A percentile compares a stretch with the other conserved stretches of the same genome.
phyloP scores from a whole-genome alignment of 2,113 vertebrate species.

The Hippocampus guttulatus region DNA sequence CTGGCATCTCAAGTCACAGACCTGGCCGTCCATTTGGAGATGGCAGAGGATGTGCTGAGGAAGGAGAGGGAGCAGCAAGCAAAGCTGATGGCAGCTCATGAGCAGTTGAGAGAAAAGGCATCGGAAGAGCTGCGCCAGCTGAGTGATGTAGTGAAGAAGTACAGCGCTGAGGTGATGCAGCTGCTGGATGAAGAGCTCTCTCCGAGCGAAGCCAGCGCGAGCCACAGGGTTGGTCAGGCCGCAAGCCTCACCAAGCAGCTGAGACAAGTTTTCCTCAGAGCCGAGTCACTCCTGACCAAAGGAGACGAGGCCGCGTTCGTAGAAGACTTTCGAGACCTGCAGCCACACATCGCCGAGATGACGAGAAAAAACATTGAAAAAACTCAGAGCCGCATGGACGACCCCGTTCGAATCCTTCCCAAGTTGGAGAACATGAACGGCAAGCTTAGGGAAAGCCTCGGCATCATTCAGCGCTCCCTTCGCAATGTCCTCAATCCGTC shows the following conservation, averaged over 20 bases:
- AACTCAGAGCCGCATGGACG: slow-evolving; percentile 15
- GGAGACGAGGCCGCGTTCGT: slow-evolving; percentile 34
- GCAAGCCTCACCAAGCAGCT: slow-evolving; percentile 50
- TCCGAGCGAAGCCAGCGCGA: slow-evolving; percentile 45
- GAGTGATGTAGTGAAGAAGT: slow-evolving; percentile 36
- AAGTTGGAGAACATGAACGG: slow-evolving; percentile 56
- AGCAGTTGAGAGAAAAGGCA: slow-evolving; percentile 49
- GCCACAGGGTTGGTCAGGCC: slow-evolving; percentile 29
- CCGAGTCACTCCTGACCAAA: slow-evolving; percentile 48
- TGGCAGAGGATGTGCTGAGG: slow-evolving; percentile 45
- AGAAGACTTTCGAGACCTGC: slow-evolving; percentile 34
- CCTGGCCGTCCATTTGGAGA: slow-evolving; percentile 53
- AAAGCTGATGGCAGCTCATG: slow-evolving; percentile 34
- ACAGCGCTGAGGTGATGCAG: slow-evolving; percentile 39
- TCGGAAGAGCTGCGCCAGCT: slow-evolving; percentile 50
- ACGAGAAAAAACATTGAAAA: slow-evolving; percentile 30
- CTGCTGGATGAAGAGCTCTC: slow-evolving; percentile 57
- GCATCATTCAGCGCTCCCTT: slow-evolving; percentile 57
- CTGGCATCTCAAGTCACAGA: slow-evolving; percentile 55
- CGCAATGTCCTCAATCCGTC: slow-evolving; percentile 67
- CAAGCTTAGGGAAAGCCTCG: slow-evolving; percentile 51
- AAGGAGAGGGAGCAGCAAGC: slow-evolving; percentile 50
- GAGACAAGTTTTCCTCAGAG: slow-evolving; percentile 42
- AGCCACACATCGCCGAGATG: slow-evolving; percentile 39
- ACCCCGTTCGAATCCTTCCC: slow-evolving; percentile 28